phyloP scores from a whole-genome alignment of 1,140 invertebrate genomes.

The Drosophila kurseongensis region DNA sequence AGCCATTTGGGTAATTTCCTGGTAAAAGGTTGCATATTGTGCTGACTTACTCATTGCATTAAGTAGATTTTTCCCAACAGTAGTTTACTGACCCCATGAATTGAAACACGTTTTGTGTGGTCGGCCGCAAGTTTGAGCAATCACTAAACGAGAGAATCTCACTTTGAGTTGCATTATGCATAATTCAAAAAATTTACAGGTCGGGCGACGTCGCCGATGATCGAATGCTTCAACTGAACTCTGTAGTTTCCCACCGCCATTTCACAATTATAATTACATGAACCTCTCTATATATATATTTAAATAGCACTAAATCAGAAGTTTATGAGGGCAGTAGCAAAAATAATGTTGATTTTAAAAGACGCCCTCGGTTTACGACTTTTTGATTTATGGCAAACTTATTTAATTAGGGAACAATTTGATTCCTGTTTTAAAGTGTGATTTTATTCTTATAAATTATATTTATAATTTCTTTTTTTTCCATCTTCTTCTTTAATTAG shows the following conservation, averaged over 20 bases:
- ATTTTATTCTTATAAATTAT: neutral
- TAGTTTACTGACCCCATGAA: constrained; percentile 42
- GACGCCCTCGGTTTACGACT: neutral
- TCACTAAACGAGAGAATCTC: constrained; percentile 20
- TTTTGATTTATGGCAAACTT: neutral
- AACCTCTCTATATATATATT: constrained; percentile 24
- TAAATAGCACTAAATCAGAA: constrained; percentile 23
- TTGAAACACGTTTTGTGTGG: constrained; percentile 26
- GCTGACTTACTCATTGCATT: neutral
- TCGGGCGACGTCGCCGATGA: constrained; percentile 52
- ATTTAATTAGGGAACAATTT: neutral
- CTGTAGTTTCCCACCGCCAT: constrained; percentile 58
- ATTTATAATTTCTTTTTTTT: too few relatives aligned
- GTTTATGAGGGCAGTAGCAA: constrained; percentile 17
- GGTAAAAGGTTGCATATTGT: neutral
- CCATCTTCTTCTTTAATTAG: too few relatives aligned
- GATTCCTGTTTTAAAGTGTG: neutral
- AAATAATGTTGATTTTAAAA: constrained; percentile 5
- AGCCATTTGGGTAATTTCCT: constrained; percentile 2
- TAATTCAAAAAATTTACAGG: constrained; percentile 33
- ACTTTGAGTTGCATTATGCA: constrained; percentile 21
- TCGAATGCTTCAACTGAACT: constrained; percentile 25
- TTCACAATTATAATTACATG: constrained; percentile 27
- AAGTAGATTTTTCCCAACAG: constrained; percentile 7
- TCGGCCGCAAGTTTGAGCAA: constrained; percentile 21